A percentile compares a stretch with the other conserved stretches of the same genome.
These are phyloP conservation scores for Labeo rohita DNA, from an alignment of 2,113 vertebrate species.

Conservation along the genomic window DNA sequence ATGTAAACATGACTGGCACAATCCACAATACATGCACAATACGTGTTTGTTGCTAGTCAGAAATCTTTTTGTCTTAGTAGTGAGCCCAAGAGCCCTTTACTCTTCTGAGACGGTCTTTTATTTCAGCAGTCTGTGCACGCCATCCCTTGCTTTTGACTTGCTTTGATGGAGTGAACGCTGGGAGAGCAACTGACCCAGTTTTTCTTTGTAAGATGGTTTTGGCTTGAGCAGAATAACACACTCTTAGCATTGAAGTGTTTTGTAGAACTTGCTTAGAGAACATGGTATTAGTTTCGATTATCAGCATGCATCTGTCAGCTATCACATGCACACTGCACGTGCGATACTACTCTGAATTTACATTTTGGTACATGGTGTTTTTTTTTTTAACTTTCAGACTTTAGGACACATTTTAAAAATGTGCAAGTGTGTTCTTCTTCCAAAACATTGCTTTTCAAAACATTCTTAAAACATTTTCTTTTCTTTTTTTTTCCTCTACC, in stretches of 20 bases:
- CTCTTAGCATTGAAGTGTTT: background rate
- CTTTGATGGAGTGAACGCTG: conserved; percentile 24
- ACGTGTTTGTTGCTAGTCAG: background rate
- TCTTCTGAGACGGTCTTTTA: background rate
- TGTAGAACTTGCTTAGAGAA: background rate
- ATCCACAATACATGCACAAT: background rate
- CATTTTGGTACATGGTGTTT: background rate
- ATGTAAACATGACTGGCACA: background rate
- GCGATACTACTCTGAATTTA: background rate
- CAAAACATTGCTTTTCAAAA: too few species aligned
- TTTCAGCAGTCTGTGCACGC: conserved; percentile 13
- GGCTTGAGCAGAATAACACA: conserved; percentile 14
- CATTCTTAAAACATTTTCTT: too few species aligned
- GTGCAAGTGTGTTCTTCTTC: too few species aligned
- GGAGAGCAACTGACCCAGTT: conserved; percentile 41
- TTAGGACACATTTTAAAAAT: background rate
- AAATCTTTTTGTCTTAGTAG: background rate
- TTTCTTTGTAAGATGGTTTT: conserved; percentile 33
- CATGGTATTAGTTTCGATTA: background rate
- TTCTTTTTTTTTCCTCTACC: too few species aligned
- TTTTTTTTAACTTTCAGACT: background rate
- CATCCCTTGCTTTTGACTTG: background rate
- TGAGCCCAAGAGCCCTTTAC: background rate
- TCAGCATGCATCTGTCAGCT: background rate
- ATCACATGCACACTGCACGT: background rate